A percentile compares a stretch with the other conserved stretches of the same genome.
phyloP scores from a whole-genome alignment of 35 echinoderm and acorn worm species.

The Ophioderma brevispina region DNA sequence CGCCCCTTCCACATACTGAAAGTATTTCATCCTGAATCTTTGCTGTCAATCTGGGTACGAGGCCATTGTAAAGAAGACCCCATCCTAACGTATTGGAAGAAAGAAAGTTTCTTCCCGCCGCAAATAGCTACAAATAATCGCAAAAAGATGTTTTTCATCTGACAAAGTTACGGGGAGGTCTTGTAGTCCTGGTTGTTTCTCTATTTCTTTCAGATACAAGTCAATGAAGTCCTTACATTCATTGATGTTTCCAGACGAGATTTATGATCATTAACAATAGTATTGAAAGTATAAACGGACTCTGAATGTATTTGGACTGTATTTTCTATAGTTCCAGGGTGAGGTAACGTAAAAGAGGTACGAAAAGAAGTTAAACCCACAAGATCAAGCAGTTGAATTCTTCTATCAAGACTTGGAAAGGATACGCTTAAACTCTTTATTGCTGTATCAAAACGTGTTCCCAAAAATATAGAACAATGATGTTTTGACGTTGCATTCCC shows the following conservation, averaged over 20 bases:
- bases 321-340: background rate
- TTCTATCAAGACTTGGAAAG: background rate
- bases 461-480: slow-evolving; percentile 27
- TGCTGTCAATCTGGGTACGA: background rate
- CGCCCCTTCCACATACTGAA: background rate
- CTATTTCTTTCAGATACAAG: background rate
- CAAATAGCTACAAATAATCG: background rate
- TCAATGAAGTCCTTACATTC: background rate
- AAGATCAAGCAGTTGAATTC: background rate
- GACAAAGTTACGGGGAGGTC: background rate
- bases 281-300: background rate
- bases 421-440: background rate
- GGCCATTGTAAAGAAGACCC: background rate
- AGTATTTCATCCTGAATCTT: background rate
- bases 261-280: background rate
- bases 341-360: background rate
- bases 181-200: background rate
- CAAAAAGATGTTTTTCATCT: background rate
- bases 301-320: background rate
- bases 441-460: background rate
- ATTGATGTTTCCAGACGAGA: background rate
- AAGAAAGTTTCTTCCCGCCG: background rate
- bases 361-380: background rate
- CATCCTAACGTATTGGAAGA: background rate
- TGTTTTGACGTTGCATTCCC: slow-evolving; percentile 47